Evolutionary conservation across 1,140 invertebrate genomes (phyloP).

Genomic region (Brachionus paranguensis): DNA sequence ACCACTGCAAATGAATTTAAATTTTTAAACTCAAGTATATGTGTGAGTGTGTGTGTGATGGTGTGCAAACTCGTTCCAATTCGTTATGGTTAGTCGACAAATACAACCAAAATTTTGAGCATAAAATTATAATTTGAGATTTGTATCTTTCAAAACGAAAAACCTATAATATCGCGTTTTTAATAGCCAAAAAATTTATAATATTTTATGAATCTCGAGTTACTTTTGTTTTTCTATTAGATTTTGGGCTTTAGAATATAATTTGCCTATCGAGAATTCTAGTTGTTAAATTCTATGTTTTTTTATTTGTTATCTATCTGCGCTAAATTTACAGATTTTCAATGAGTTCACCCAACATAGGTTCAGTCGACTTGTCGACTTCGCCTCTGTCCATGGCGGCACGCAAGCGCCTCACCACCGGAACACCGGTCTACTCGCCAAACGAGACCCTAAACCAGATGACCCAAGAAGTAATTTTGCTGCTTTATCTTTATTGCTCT

Average conservation of each 20-base stretch:
- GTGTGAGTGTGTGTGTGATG: background rate
- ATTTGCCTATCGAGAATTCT: background rate
- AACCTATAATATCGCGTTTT: background rate
- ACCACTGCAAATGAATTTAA: background rate
- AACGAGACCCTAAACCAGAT: conserved; percentile 37
- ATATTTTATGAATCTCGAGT: background rate
- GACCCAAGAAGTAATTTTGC: background rate
- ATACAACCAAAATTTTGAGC: background rate
- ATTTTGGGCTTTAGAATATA: background rate
- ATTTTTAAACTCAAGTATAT: background rate
- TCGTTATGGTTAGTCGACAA: background rate
- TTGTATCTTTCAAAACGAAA: background rate
- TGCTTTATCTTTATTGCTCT: background rate
- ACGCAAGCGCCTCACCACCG: background rate
- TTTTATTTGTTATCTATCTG: background rate
- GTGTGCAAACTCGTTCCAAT: background rate
- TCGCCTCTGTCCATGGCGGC: background rate
- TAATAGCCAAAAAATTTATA: background rate
- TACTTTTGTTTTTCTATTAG: background rate
- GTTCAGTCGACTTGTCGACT: conserved; percentile 35
- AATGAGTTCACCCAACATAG: conserved; percentile 33
- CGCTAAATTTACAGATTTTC: background rate
- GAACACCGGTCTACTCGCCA: conserved; percentile 10
- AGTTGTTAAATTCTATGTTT: background rate
- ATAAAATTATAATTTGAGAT: background rate